Evolutionary conservation across 2,888 invertebrate species (phyloP).

Genomic region (Tupiocoris notatus): DNA sequence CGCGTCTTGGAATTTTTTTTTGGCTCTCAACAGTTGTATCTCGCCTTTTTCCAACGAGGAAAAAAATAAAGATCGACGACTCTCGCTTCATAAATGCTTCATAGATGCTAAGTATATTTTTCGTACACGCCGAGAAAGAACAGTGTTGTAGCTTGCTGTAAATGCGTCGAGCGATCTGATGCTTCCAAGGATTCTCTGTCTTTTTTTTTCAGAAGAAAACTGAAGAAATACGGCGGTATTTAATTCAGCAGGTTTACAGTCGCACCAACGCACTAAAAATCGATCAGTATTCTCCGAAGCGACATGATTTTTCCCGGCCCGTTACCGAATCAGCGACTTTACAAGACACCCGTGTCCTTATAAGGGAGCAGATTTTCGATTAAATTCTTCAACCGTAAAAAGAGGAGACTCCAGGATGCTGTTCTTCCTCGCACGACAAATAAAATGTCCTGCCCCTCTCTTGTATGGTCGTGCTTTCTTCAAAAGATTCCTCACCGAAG

Average conservation of each 20-base stretch:
- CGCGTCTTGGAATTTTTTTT: too few species aligned
- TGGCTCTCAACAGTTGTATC: too few species aligned
- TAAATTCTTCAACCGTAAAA: constrained; percentile 28
- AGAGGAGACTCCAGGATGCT: constrained; percentile 8
- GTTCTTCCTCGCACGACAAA: constrained; percentile 3
- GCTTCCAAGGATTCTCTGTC: too few species aligned
- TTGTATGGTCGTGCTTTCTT: constrained; percentile 1
- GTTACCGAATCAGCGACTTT: constrained; percentile 20
- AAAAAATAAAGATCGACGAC: too few species aligned
- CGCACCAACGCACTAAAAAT: background rate
- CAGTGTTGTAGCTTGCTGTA: too few species aligned
- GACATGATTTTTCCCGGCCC: background rate
- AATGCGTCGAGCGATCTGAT: too few species aligned
- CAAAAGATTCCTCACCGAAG: constrained; percentile 12
- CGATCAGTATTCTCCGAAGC: background rate
- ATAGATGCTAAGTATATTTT: too few species aligned
- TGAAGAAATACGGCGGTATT: too few species aligned
- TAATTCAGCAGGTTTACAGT: background rate
- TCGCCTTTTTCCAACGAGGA: too few species aligned
- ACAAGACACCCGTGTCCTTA: constrained; percentile 1
- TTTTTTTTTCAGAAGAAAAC: too few species aligned
- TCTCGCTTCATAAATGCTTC: too few species aligned
- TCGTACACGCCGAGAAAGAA: too few species aligned
- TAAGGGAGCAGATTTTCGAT: constrained; percentile 30
- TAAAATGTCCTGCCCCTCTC: constrained; percentile 13